phyloP scores from a whole-genome alignment of 2,888 invertebrate species.

The Himalopsyche tibetana region DNA sequence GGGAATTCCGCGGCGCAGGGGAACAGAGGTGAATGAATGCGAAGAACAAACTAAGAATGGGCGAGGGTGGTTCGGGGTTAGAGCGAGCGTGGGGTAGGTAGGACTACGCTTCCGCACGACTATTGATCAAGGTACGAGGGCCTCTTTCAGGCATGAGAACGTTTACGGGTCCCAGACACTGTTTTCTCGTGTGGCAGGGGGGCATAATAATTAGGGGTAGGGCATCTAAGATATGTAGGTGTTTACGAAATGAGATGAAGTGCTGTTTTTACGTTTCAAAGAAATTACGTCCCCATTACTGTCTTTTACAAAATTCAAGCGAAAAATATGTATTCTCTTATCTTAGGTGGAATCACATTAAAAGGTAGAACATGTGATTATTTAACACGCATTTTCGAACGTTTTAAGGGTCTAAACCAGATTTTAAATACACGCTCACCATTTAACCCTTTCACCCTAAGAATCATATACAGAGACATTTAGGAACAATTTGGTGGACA shows the following conservation, averaged over 20 bases:
- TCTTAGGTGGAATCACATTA: too few relatives aligned
- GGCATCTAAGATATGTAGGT: not conserved
- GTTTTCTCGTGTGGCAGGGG: not conserved
- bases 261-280: too few relatives aligned
- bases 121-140: conserved; percentile 23
- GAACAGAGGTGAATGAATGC: conserved; percentile 28
- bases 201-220: conserved; percentile 28
- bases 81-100: conserved; percentile 10
- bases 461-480: too few relatives aligned
- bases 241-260: not conserved
- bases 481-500: too few relatives aligned
- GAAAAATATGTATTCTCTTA: too few relatives aligned
- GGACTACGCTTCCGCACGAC: not conserved
- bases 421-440: too few relatives aligned
- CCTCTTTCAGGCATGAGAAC: conserved; percentile 34
- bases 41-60: not conserved
- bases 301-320: too few relatives aligned
- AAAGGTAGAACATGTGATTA: too few relatives aligned
- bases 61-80: not conserved
- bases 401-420: too few relatives aligned
- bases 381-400: too few relatives aligned
- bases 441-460: too few relatives aligned
- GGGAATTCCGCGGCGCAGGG: not conserved
- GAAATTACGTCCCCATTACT: too few relatives aligned
- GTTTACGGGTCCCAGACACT: not conserved